Percentiles rank a stretch among this genome's conserved stretches.
These are phyloP conservation scores for Dromaius novaehollandiae DNA, from an alignment of 2,113 vertebrate genomes.

Conservation along the genomic window DNA sequence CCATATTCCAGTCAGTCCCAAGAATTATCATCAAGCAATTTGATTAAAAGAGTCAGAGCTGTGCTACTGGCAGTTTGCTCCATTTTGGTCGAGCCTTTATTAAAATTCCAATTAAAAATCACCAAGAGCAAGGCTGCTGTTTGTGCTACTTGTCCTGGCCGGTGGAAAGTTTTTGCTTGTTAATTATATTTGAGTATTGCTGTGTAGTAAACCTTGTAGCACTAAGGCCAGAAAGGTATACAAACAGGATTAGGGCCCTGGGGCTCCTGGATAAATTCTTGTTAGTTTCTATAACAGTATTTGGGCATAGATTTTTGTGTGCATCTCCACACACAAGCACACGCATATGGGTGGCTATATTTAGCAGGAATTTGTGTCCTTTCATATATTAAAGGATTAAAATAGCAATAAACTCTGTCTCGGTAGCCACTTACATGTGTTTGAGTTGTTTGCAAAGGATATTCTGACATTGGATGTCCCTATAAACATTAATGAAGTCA, in stretches of 20 bases:
- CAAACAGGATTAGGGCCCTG: not conserved
- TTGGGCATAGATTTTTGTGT: not conserved
- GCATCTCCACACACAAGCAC: too few species aligned
- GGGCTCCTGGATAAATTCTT: not conserved
- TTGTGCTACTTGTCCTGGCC: slow-evolving; percentile 1
- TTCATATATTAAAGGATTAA: not conserved
- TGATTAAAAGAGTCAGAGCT: slow-evolving; percentile 16
- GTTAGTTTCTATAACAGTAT: not conserved
- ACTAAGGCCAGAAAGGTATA: not conserved
- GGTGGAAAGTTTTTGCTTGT: not conserved
- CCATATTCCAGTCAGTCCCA: not conserved
- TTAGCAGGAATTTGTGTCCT: not conserved
- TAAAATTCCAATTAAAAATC: slow-evolving; percentile 50
- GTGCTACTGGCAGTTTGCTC: not conserved
- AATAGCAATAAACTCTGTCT: not conserved
- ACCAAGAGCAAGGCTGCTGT: not conserved
- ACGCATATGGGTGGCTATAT: not conserved
- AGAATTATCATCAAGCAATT: not conserved
- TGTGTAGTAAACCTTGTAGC: not conserved
- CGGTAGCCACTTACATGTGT: fast-evolving
- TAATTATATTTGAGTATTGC: not conserved
- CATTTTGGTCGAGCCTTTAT: not conserved
- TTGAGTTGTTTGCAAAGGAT: not conserved
- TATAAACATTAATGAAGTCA: not conserved
- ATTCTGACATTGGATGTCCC: not conserved